A percentile compares a stretch with the other conserved stretches of the same genome.
phyloP scores from a whole-genome alignment of 2,113 vertebrate genomes.

The Tamias sibiricus region DNA sequence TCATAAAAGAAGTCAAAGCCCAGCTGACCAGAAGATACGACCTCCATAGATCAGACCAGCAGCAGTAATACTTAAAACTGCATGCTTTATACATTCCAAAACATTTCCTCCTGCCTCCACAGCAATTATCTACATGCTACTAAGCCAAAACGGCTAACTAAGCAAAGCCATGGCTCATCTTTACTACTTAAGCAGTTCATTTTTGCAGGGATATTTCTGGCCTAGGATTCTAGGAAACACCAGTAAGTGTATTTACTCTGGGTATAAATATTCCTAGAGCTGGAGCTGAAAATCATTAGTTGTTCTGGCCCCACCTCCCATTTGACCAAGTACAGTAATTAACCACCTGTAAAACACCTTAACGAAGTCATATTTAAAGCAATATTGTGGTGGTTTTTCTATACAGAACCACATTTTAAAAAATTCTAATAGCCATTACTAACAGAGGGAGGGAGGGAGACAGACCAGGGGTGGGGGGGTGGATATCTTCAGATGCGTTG shows the following conservation, averaged over 20 bases:
- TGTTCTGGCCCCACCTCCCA: background rate
- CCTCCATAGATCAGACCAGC: background rate
- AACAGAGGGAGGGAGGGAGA: background rate
- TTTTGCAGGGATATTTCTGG: background rate
- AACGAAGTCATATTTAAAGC: constrained; percentile 44
- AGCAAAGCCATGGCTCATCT: background rate
- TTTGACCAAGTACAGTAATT: constrained; percentile 55
- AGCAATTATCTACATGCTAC: background rate
- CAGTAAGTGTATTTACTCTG: background rate
- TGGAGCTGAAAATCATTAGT: constrained; percentile 8
- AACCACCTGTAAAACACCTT: constrained; percentile 58
- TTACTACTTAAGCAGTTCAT: background rate
- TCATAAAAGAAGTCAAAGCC: background rate
- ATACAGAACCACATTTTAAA: background rate
- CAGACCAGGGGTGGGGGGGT: too few species aligned
- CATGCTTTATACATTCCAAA: background rate
- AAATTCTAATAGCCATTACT: constrained; percentile 17
- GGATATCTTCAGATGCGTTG: background rate
- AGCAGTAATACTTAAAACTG: background rate
- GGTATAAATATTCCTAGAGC: constrained; percentile 29
- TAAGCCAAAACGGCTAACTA: constrained; percentile 13
- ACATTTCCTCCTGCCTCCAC: background rate
- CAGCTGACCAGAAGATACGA: background rate
- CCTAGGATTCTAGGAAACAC: background rate
- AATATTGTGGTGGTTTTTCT: constrained; percentile 12